Base-by-base conservation (phyloP, 2,888 invertebrate genomes). In the Pandemis cinnamomeana region DNA sequence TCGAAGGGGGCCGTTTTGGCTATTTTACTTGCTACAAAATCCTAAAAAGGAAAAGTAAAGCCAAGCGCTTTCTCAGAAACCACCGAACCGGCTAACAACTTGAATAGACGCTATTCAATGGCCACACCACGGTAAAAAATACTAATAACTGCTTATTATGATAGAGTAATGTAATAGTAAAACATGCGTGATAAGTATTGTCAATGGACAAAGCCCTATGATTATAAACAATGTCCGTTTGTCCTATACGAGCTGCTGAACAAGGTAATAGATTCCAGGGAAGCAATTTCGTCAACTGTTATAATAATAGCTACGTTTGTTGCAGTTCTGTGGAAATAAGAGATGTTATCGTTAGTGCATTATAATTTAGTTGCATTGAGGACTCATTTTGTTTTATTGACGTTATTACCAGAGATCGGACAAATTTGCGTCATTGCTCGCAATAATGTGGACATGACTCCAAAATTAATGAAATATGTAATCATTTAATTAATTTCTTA, bases 281-380 rank as follows among this genome's bases (percentile, higher is more conserved):
- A 67, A 67, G 15, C 67, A 51, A 67, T 67, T 67, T 67, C 27
- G 67, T 67, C 67, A 67, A 67, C 67, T 11, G 67, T 41, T 51
- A 15, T 13, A 53, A 67, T 66, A 66, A 66, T 67, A 67, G 36
- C 66, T 66, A 7, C 66, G 27, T 36, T 51, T 66, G 66, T 51
- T 66, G 13, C 13, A 13, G 20, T 64, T 46, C 64, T 20, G 11
- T 44, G 64, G 67, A 67, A 51, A 53, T 55, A 8, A 55, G 55
- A 55, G 13, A n/a, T 55, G 20, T 55, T 55, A 55, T 55, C 55
- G 55, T 15, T 36, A 20, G 7, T 55, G 55, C 20, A 55, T 55
- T 55, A n/a, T 55, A 55, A 55, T 20, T 55, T 20, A 55, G 46
- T 55, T 20, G 51, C 51, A n/a, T 53, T 55, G 20, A 20, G 20